These are phyloP conservation scores for Grammomys dolichurus DNA, from an alignment of 2,113 vertebrate species.

Conservation along the genomic window DNA sequence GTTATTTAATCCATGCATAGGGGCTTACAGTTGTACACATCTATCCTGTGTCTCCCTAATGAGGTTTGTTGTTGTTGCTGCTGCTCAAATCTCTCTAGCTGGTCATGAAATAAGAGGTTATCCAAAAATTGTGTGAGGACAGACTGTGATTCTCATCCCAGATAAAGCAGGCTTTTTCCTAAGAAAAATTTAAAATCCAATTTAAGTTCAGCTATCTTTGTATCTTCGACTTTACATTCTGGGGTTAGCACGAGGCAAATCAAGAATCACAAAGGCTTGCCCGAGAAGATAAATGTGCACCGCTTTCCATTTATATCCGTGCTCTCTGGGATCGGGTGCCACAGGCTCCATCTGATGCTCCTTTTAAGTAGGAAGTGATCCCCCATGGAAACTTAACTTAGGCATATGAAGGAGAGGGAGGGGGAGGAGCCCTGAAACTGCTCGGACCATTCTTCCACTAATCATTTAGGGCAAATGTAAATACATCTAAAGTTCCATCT, in stretches of 20 bases:
- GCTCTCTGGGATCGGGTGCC: background rate
- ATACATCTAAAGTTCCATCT: background rate
- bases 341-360: background rate
- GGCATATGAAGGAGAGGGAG: background rate
- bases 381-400: background rate
- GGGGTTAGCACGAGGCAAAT: background rate
- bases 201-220: background rate
- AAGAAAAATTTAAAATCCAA: slow-evolving; percentile 3
- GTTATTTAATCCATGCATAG: background rate
- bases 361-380: background rate
- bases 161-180: slow-evolving; percentile 26
- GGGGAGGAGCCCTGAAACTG: too few relatives aligned
- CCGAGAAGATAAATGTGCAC: fast-evolving
- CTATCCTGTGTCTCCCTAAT: background rate
- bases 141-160: background rate
- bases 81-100: background rate
- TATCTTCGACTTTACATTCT: background rate
- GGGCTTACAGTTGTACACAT: background rate
- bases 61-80: background rate
- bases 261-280: background rate
- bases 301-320: background rate
- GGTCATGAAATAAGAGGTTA: background rate
- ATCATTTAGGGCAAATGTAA: background rate
- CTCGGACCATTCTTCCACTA: background rate
- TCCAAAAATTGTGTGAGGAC: background rate